Base-by-base conservation (phyloP, 2,888 invertebrate genomes). In the Elgonia sp. region DNA sequence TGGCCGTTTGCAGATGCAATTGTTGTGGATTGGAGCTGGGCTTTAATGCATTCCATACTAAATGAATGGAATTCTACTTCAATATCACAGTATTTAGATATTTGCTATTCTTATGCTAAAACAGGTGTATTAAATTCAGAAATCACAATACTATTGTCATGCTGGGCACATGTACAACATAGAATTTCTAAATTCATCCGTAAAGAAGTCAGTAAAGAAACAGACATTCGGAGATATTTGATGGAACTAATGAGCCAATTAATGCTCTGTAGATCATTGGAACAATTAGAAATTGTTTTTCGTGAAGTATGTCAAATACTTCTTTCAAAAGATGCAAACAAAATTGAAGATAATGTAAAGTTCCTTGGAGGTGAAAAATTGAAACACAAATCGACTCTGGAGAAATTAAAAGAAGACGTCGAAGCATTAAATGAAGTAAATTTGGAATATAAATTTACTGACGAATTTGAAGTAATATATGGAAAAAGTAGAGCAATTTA, bases 111-210 rank as follows among this genome's bases (percentile, higher is more conserved):
- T 3, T 89, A 77, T 70, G 69, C 46, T 9, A 37, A 65, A 12
- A 69, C 37, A 9, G 14, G 50, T 7, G 16, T 18, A 6, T 3
- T 10, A 29, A 57, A 72, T 0, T 55, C 76, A 65, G 12, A 76
- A 5, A 21, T 86, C 1, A 84, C 46, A 1, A 18, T 87, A 2
- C 9, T 90, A 0, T 76, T 89, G 80, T 67, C 75, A 29, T 90
- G 90, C 42, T 89, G 70, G 77, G 89, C 67, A 0, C 88, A 90
- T 69, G 85, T 89, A 0, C 87, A 89, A 86, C 84, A 89, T n/a
- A 80, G 73, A n/a, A 81, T 89, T 0, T 75, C 89, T 1, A 69
- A 40, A 29, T 70, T 42, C 0, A 73, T 87, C 1, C 55, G 77
- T 5, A 84, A 70, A 2, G 60, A 77, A 10, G 8, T 85, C 50